These are phyloP conservation scores for Panulirus ornatus DNA, from an alignment of 1,140 invertebrate species.

Conservation along the genomic window DNA sequence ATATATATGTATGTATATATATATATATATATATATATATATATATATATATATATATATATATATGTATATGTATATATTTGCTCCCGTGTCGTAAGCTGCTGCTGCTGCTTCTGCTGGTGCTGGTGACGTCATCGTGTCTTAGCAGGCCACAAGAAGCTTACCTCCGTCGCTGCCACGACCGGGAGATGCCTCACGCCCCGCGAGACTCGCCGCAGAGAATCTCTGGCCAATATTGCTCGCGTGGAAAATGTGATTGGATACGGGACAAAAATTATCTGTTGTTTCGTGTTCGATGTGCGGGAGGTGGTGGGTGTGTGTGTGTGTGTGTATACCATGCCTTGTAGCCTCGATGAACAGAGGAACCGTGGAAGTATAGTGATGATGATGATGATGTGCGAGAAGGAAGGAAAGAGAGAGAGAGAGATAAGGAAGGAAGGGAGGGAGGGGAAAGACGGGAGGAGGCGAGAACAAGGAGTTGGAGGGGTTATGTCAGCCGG, in stretches of 20 bases:
- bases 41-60: too few relatives aligned
- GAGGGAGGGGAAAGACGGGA: not conserved
- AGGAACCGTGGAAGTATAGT: not conserved
- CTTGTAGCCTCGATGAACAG: too few relatives aligned
- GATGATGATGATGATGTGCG: not conserved
- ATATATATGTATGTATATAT: too few relatives aligned
- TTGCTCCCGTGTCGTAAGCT: constrained; percentile 26
- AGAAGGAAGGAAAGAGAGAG: constrained; percentile 11
- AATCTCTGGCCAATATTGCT: not conserved
- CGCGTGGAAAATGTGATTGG: not conserved
- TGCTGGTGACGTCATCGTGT: constrained; percentile 26
- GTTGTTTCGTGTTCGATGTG: too few relatives aligned
- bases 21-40: too few relatives aligned
- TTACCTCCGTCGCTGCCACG: constrained; percentile 18
- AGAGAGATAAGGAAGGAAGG: constrained; percentile 6
- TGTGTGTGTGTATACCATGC: too few relatives aligned
- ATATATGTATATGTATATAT: too few relatives aligned
- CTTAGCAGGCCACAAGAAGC: constrained; percentile 49
- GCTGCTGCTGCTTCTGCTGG: too few relatives aligned
- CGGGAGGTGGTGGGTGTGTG: too few relatives aligned
- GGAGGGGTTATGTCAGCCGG: constrained; percentile 39
- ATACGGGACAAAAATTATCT: too few relatives aligned
- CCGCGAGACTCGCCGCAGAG: not conserved
- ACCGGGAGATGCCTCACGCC: not conserved
- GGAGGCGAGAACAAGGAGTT: constrained; percentile 25